Conservation (phyloP, 2,797 vertebrate genomes). For the Xyrichtys novacula region DNA sequence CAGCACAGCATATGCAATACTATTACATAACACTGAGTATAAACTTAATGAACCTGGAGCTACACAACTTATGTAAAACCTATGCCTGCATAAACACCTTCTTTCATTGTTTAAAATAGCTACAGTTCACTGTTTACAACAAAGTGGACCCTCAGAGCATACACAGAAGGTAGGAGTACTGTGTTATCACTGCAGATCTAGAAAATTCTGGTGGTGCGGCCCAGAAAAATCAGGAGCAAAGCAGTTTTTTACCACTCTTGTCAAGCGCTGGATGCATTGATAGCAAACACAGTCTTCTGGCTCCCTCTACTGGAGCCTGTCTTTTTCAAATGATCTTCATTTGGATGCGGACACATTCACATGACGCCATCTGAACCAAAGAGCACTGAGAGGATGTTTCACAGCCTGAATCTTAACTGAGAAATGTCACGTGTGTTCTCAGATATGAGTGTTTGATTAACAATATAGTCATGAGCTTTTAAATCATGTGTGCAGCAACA, state of each 20-base stretch:
- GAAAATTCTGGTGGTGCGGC: slow-evolving; percentile 2
- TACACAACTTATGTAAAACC: background rate
- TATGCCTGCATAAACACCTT: background rate
- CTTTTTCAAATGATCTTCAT: background rate
- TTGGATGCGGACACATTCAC: background rate
- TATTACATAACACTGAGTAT: slow-evolving; percentile 9
- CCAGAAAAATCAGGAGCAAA: background rate
- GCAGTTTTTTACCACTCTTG: background rate
- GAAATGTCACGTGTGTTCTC: no score
- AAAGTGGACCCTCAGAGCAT: background rate
- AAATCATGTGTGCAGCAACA: no score
- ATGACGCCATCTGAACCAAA: background rate
- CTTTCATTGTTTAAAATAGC: background rate
- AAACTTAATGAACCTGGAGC: no score
- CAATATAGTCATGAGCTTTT: no score
- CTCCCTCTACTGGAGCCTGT: slow-evolving; percentile 68
- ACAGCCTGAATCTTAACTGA: no score
- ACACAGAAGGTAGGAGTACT: background rate
- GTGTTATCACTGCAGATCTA: background rate
- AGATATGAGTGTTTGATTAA: no score
- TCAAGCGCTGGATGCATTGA: background rate
- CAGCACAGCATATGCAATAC: background rate
- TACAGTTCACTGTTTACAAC: background rate
- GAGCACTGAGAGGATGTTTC: no score
- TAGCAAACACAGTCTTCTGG: slow-evolving; percentile 31